Evolutionary conservation across 2,113 vertebrate species (phyloP), one percentile per base, ranked within the genome.

Genomic region (Oryzias javanicus): DNA sequence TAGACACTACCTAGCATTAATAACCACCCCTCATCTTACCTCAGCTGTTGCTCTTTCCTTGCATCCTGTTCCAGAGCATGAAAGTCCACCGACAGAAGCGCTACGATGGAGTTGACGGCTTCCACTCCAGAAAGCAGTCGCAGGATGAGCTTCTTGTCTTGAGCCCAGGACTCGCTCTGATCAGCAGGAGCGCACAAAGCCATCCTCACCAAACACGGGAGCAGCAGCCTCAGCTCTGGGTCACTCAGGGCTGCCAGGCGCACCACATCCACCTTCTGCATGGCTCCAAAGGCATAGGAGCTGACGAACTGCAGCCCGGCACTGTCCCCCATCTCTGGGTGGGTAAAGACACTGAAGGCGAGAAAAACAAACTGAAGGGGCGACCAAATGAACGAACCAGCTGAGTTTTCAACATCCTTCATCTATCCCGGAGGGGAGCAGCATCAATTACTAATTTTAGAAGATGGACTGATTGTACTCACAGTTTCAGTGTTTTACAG

Each of bases 51-150:
- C 70, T 98, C 97, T 76, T 98, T 99, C 66, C 92, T 94, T 64
- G 97, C 97, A 49, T 99, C 97, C 86, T 99, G 97, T 73, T 99
- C 97, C 84, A 99, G 77, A 15, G 96, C 96, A 47, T 99, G 97
- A 64, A 99, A 99, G 59, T 99, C 97, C 52, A 99, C 97, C 22
- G 97, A 99, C n/a, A 99, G 69, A 66, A 99, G 80, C 0, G 96
- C 97, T 12, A 99, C 97, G 15, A 99, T 98, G 64, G 97, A 97
- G 73, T 99, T 99, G 51, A 99, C 97, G 1, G 97, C 96, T 85
- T 99, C 97, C 56, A 99, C 96, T 5, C 96, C 97, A 0, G 96
- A 98, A 3, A 99, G 94, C 57, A 99, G 91, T 42, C 97, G 93
- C 42, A 99, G 93, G 66, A 99, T 98, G 18, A 97, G 94, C 71